phyloP scores from a whole-genome alignment of 2,797 vertebrate species.

The Clarias platycephalus region DNA sequence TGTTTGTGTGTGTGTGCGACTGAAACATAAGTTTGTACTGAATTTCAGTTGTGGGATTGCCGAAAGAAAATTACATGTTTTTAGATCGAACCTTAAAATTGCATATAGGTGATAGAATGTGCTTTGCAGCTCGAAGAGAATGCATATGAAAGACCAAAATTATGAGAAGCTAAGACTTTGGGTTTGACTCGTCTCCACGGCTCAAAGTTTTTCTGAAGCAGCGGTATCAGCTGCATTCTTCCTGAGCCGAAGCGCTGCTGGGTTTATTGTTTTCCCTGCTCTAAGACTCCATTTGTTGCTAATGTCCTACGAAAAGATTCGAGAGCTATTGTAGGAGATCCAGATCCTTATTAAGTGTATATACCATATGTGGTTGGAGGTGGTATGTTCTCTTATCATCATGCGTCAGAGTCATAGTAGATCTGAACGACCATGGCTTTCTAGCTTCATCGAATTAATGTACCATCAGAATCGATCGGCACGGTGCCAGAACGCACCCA shows the following conservation, averaged over 20 bases:
- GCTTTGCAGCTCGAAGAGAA: neutral
- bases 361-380: neutral
- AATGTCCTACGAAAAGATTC: slow-evolving; percentile 5
- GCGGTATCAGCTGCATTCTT: slow-evolving; percentile 2
- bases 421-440: neutral
- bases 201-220: neutral
- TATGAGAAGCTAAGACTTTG: neutral
- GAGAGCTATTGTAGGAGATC: neutral
- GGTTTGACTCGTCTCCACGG: neutral
- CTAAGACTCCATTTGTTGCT: neutral
- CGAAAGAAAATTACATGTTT: neutral
- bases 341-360: slow-evolving; percentile 1
- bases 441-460: neutral
- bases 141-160: neutral
- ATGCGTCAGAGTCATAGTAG: neutral
- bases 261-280: neutral
- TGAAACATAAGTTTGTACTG: neutral
- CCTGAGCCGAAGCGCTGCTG: neutral
- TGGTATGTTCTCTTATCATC: neutral
- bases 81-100: neutral
- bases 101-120: neutral
- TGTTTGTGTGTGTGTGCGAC: neutral
- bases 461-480: neutral
- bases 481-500: slow-evolving; percentile 4
- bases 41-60: neutral